Percentiles rank a stretch among this genome's conserved stretches.
Evolutionary conservation across 2,888 invertebrate genomes (phyloP).

Genomic region (Drosophila niveifrons): DNA sequence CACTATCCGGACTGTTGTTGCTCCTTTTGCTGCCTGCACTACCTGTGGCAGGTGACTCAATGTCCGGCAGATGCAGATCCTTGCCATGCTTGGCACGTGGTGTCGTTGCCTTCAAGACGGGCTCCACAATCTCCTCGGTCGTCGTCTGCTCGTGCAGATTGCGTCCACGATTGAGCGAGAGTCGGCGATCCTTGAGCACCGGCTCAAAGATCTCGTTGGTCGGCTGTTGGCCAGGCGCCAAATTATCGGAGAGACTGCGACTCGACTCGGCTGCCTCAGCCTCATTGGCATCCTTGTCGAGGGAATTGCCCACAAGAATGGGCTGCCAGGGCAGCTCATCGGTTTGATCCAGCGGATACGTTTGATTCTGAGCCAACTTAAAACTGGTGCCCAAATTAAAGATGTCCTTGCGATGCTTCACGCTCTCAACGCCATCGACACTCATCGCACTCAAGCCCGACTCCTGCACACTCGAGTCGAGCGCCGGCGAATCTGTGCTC

Average conservation of each 20-base stretch:
- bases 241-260: conserved; percentile 77
- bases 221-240: conserved; percentile 49
- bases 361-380: conserved; percentile 82
- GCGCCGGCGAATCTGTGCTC: conserved; percentile 49
- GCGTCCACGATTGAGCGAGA: conserved; percentile 76
- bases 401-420: conserved; percentile 84
- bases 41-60: conserved; percentile 4
- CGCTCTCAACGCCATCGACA: conserved; percentile 81
- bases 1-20: not conserved
- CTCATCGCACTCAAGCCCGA: conserved; percentile 56
- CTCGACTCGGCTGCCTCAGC: conserved; percentile 82
- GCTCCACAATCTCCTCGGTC: conserved; percentile 90
- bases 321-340: conserved; percentile 86
- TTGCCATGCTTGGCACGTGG: conserved; percentile 85
- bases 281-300: conserved; percentile 83
- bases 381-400: conserved; percentile 84
- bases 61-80: conserved; percentile 64
- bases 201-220: conserved; percentile 87
- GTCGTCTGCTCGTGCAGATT: conserved; percentile 73
- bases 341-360: conserved; percentile 70
- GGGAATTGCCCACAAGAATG: conserved; percentile 86
- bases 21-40: conserved; percentile 1
- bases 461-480: conserved; percentile 78
- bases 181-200: conserved; percentile 84
- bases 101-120: conserved; percentile 89